Evolutionary conservation across 2,797 vertebrate species (phyloP).

Genomic region (Cryptoblepharus egeriae): DNA sequence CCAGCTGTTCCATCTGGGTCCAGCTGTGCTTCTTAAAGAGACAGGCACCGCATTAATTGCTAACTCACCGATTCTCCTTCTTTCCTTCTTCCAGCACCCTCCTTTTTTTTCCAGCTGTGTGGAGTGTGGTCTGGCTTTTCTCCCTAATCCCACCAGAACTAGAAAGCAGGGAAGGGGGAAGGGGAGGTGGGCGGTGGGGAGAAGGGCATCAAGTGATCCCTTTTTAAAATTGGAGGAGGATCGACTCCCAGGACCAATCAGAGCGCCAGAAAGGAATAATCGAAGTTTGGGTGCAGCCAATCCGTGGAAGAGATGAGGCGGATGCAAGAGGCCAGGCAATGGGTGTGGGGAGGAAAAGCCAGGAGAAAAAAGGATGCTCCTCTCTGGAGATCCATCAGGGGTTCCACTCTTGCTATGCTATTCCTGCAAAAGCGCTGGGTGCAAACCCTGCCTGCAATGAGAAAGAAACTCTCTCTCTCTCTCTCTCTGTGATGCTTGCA

Average conservation of each 20-base stretch:
- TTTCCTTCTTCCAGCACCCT: not conserved
- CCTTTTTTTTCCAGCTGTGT: not conserved
- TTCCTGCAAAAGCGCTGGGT: not conserved
- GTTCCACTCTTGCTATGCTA: fast-evolving
- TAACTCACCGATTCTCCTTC: slow-evolving; percentile 33
- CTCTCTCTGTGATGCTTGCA: too few relatives aligned
- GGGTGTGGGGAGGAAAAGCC: not conserved
- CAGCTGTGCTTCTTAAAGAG: slow-evolving; percentile 22
- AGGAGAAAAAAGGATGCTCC: too few relatives aligned
- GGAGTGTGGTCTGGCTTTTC: not conserved
- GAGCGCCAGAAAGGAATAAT: not conserved
- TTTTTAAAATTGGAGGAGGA: slow-evolving; percentile 34
- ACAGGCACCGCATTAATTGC: not conserved
- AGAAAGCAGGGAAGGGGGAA: not conserved
- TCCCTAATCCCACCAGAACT: not conserved
- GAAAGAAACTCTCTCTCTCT: too few relatives aligned
- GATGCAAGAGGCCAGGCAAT: slow-evolving; percentile 2
- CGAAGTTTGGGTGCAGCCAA: not conserved
- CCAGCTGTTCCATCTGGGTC: slow-evolving; percentile 17
- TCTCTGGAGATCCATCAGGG: too few relatives aligned
- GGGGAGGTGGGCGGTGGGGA: not conserved
- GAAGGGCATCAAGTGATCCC: not conserved
- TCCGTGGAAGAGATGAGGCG: not conserved
- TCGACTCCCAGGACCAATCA: not conserved
- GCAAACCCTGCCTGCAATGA: not conserved